Percentiles rank a stretch among this genome's conserved stretches.
phyloP scores from a whole-genome alignment of 2,113 vertebrate species.

The Leiothrix lutea region DNA sequence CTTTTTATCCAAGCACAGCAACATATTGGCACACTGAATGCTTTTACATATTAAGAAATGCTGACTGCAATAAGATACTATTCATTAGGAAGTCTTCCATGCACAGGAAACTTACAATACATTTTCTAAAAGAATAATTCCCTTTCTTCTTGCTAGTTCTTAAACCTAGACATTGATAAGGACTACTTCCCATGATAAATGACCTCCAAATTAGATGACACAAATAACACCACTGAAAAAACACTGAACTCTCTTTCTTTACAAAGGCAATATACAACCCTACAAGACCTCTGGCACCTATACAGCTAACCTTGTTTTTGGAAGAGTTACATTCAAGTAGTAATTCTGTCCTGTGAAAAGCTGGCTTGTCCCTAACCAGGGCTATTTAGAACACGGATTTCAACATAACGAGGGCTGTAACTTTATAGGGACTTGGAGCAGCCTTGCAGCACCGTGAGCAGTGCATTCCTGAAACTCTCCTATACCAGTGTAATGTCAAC shows the following conservation, averaged over 20 bases:
- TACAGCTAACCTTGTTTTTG: neutral
- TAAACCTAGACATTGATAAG: neutral
- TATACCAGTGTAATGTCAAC: conserved; percentile 73
- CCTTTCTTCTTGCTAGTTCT: neutral
- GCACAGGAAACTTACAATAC: neutral
- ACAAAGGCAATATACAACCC: neutral
- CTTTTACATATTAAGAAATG: neutral
- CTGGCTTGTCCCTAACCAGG: neutral
- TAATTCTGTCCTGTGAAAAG: neutral
- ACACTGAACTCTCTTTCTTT: neutral
- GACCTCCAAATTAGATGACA: neutral
- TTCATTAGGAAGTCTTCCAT: neutral
- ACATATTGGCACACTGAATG: neutral
- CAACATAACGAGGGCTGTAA: conserved; percentile 39
- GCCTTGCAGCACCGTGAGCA: neutral
- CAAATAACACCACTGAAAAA: neutral
- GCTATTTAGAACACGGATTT: neutral
- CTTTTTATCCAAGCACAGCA: neutral
- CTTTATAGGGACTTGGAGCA: conserved; percentile 48
- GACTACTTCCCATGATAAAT: neutral
- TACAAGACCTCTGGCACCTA: neutral
- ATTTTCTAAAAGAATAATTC: neutral
- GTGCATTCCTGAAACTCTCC: conserved; percentile 65
- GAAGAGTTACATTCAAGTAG: neutral
- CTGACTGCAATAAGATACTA: neutral